Evolutionary conservation across 2,888 invertebrate genomes (phyloP), one percentile per base, ranked within the genome.

Genomic region (Minunthozetes semirufus): DNA sequence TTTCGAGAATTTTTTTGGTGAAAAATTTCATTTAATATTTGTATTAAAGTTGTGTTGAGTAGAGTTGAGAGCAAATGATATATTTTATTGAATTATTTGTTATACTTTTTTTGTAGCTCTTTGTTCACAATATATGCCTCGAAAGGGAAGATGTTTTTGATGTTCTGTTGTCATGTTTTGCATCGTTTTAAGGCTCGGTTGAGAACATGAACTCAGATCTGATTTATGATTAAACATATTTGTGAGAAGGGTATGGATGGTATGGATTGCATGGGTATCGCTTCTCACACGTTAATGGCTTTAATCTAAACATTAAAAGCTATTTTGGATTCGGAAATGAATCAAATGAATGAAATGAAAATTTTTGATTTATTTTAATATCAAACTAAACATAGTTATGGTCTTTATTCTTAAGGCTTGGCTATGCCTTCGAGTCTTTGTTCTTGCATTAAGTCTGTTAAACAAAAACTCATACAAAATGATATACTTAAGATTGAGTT

Each of bases 221-320:
- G 63, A 66, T 66, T 66, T 66, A 66, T 66, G 63, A 33, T 66
- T 66, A 27, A 27, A 66, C 25, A 66, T 38, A 66, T 66, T 66
- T 38, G 63, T n/a, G 29, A 66, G 63, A 66, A 15, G 63, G 29
- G 25, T 19, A 19, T 6, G 25, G 11, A 5, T 56, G 19, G 2
- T 61, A 25, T 15, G 61, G 61, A 61, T 22, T 22, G 61, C 61
- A 15, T 25, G 17, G 17, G 29, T 42, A 27, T 61, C 27, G 27
- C 27, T 61, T 61, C 25, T 27, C 22, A 61, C 22, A 61, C 63
- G 27, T 66, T 33, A 59, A 27, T 19, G n/a, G 63, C 19, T 66
- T 66, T 38, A 66, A 66, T 66, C 33, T 61, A 61, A 66, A 66
- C 63, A 66, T 66, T 66, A 66, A 66, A 38, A 33, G n/a, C 17